Conservation (phyloP, 2,888 invertebrate species). For the Cephus spinipes region DNA sequence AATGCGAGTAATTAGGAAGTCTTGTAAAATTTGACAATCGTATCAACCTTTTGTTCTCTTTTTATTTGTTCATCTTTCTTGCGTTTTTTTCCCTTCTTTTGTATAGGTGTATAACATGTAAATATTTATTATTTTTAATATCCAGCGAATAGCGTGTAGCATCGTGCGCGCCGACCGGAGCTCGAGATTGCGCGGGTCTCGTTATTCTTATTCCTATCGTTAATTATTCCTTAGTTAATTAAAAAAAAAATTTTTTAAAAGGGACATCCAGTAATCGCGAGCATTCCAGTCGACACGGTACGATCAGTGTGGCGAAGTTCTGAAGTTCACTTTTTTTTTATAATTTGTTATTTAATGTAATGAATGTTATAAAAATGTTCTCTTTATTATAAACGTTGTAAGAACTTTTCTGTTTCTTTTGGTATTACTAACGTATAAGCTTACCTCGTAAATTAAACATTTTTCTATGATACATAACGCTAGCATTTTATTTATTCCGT, state of each 20-base stretch:
- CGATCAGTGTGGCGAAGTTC: conserved; percentile 44
- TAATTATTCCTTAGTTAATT: background rate
- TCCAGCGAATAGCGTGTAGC: conserved; percentile 30
- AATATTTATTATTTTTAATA: conserved; percentile 63
- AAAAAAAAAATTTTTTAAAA: background rate
- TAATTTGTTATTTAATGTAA: conserved; percentile 66
- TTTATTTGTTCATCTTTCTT: conserved; percentile 48
- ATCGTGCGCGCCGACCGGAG: background rate
- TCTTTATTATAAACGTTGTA: conserved; percentile 60
- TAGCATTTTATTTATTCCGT: conserved; percentile 37
- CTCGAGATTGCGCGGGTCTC: background rate
- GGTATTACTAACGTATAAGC: conserved; percentile 63
- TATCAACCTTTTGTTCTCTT: conserved; percentile 50
- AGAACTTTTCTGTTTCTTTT: conserved; percentile 60
- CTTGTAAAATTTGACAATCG: conserved; percentile 54
- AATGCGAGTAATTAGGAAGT: background rate
- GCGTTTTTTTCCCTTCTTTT: conserved; percentile 44
- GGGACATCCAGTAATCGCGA: background rate
- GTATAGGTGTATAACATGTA: conserved; percentile 53
- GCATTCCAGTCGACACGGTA: conserved; percentile 31
- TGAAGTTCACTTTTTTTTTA: conserved; percentile 50
- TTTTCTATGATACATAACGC: conserved; percentile 55
- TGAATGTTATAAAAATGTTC: conserved; percentile 62
- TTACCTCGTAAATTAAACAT: conserved; percentile 62
- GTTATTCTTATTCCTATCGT: conserved; percentile 3